Conservation (phyloP, 2,113 vertebrate species). For the Entelurus aequoreus region DNA sequence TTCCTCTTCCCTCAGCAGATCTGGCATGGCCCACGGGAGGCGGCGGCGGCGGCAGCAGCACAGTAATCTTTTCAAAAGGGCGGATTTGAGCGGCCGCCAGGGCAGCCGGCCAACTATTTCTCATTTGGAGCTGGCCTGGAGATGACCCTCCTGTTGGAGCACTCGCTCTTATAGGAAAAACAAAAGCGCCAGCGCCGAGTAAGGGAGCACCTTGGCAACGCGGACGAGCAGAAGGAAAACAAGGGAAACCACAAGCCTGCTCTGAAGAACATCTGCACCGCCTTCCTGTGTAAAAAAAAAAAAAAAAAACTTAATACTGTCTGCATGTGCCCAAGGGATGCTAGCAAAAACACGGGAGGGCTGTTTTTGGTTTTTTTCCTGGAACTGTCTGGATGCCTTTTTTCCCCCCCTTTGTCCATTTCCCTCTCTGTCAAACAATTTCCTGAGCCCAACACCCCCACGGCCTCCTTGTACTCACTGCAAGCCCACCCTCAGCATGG, state of each 20-base stretch:
- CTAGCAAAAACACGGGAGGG: constrained; percentile 59
- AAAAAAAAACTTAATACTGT: constrained; percentile 61
- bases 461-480: constrained; percentile 56
- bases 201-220: constrained; percentile 67
- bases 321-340: constrained; percentile 59
- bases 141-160: constrained; percentile 75
- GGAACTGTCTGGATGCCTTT: constrained; percentile 59
- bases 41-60: constrained; percentile 66
- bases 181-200: constrained; percentile 60
- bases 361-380: constrained; percentile 52
- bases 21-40: constrained; percentile 69
- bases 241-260: constrained; percentile 63
- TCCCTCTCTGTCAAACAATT: constrained; percentile 63
- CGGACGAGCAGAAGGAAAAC: constrained; percentile 60
- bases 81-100: constrained; percentile 72
- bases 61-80: constrained; percentile 76
- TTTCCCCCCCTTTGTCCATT: constrained; percentile 51
- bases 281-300: constrained; percentile 62
- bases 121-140: constrained; percentile 75
- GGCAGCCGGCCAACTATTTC: constrained; percentile 71
- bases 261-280: constrained; percentile 68
- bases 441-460: constrained; percentile 45
- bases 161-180: constrained; percentile 63
- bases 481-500: constrained; percentile 60
- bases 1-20: constrained; percentile 70